Conservation (phyloP, 1,140 invertebrate genomes). For the Bombus difficillimus region DNA sequence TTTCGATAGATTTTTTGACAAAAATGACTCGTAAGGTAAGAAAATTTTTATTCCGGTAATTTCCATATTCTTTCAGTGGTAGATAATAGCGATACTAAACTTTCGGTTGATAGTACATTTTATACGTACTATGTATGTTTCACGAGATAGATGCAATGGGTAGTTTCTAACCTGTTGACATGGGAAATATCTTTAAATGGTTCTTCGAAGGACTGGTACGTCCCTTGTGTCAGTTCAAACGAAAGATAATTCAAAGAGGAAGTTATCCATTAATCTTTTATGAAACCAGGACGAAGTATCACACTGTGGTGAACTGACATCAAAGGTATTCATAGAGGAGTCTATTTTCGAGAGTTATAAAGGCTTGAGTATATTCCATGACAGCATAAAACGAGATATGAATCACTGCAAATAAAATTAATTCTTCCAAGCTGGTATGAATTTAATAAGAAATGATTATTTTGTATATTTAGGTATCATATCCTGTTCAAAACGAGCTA, state of each 20-base stretch:
- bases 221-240: background rate
- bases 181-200: background rate
- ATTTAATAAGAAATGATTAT: background rate
- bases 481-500: background rate
- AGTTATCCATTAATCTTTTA: conserved; percentile 29
- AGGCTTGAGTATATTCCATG: background rate
- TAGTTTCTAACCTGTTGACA: conserved; percentile 9
- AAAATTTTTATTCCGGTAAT: too few relatives aligned
- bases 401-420: background rate
- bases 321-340: conserved; percentile 6
- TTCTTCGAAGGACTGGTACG: too few relatives aligned
- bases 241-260: conserved; percentile 10
- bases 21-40: too few relatives aligned
- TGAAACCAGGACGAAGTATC: conserved; percentile 1
- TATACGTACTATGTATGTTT: background rate
- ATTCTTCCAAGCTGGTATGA: background rate
- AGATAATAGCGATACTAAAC: too few relatives aligned
- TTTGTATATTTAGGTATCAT: background rate
- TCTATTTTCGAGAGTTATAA: background rate
- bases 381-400: background rate
- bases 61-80: too few relatives aligned
- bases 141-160: background rate
- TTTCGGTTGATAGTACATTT: too few relatives aligned
- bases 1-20: too few relatives aligned
- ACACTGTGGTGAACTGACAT: conserved; percentile 4